Percentiles rank a stretch among this genome's conserved stretches.
Conservation (phyloP, 2,797 vertebrate genomes). For the Periophthalmus magnuspinnatus region DNA sequence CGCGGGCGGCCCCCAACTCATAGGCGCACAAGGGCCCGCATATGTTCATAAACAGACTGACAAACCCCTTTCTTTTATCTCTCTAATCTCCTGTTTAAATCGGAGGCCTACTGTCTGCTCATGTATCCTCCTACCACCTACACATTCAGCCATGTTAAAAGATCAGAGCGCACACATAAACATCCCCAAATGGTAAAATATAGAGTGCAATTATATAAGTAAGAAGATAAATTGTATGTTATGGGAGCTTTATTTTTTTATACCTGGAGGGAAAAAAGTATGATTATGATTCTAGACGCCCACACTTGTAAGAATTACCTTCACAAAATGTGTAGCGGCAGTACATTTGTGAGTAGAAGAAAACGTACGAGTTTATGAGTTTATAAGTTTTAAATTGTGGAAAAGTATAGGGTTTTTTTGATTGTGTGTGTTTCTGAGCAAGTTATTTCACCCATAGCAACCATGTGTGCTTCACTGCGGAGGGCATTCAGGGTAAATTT, state of each 20-base stretch:
- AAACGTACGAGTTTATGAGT: too few relatives aligned
- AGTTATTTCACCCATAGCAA: not conserved
- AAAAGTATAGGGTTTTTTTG: not conserved
- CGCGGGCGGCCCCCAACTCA: constrained; percentile 50
- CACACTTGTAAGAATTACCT: too few relatives aligned
- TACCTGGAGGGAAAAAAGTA: too few relatives aligned
- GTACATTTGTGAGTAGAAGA: too few relatives aligned
- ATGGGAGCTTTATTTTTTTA: not conserved
- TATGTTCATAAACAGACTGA: constrained; percentile 42
- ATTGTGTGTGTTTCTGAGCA: too few relatives aligned
- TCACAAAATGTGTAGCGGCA: too few relatives aligned
- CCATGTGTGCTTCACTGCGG: too few relatives aligned
- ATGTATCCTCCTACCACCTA: constrained; percentile 28
- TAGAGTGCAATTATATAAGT: constrained; percentile 9
- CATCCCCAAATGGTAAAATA: constrained; percentile 55
- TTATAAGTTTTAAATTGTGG: not conserved
- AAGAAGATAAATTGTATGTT: not conserved
- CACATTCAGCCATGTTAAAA: constrained; percentile 40
- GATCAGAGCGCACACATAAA: constrained; percentile 64
- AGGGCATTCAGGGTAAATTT: too few relatives aligned
- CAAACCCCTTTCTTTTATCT: constrained; percentile 57
- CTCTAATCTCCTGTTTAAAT: constrained; percentile 61
- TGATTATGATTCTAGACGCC: too few relatives aligned
- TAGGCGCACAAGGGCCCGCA: constrained; percentile 52
- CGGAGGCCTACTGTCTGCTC: constrained; percentile 53